Conservation (phyloP, 1,140 invertebrate species). For the Heliconius congener region DNA sequence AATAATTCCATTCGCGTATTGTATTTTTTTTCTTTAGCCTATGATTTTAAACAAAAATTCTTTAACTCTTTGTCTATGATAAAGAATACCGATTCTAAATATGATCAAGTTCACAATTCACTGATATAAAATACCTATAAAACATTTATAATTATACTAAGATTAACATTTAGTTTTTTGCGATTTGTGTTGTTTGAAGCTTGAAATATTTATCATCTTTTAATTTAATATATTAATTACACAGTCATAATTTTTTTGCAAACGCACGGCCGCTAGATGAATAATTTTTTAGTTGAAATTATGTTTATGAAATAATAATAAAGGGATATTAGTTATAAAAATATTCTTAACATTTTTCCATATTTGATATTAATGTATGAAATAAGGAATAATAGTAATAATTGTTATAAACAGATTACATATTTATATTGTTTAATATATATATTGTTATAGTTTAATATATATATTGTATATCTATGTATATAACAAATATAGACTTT, state of each 20-base stretch:
- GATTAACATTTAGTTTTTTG: not conserved
- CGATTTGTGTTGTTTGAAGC: not conserved
- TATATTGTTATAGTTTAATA: too few species aligned
- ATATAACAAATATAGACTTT: too few species aligned
- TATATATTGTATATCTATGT: too few species aligned
- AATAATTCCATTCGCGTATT: not conserved
- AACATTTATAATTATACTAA: constrained; percentile 5
- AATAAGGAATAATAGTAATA: too few species aligned
- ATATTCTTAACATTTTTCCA: too few species aligned
- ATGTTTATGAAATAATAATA: not conserved
- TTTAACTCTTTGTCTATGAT: not conserved
- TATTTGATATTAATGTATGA: too few species aligned
- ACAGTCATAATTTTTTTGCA: not conserved
- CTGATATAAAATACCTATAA: not conserved
- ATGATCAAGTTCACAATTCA: not conserved
- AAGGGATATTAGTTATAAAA: too few species aligned
- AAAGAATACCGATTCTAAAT: not conserved
- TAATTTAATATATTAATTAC: not conserved
- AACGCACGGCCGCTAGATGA: not conserved
- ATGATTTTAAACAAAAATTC: not conserved
- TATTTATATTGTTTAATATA: too few species aligned
- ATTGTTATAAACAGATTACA: too few species aligned
- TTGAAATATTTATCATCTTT: not conserved
- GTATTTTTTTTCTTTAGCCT: not conserved
- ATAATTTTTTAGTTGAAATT: not conserved